These are phyloP conservation scores for Luperina nickerlii DNA, from an alignment of 2,888 invertebrate species.

Conservation along the genomic window DNA sequence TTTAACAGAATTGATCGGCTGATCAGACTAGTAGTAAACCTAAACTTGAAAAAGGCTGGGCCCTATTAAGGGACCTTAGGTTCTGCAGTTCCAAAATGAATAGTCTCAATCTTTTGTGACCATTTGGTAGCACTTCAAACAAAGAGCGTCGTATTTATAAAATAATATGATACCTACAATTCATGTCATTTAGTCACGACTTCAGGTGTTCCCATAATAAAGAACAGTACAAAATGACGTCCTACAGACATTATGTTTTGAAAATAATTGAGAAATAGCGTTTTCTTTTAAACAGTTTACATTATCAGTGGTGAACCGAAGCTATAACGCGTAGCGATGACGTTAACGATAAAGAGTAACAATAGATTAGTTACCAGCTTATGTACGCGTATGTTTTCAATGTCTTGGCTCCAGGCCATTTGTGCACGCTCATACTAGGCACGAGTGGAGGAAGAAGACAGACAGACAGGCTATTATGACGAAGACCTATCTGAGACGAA, in stretches of 20 bases:
- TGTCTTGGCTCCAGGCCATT: conserved; percentile 63
- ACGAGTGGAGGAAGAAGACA: conserved; percentile 17
- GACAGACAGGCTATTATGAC: conserved; percentile 32
- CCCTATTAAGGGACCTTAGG: neutral
- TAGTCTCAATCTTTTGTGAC: neutral
- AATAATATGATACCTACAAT: neutral
- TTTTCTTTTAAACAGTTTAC: conserved; percentile 49
- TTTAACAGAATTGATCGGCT: neutral
- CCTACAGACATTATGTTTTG: conserved; percentile 29
- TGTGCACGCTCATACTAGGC: conserved; percentile 32
- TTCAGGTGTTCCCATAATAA: conserved; percentile 25
- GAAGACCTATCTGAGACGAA: conserved; percentile 21
- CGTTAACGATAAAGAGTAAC: conserved; percentile 55
- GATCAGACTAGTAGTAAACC: neutral
- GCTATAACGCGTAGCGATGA: conserved; percentile 46
- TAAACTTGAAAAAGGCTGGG: neutral
- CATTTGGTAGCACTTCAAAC: neutral
- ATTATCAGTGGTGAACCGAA: conserved; percentile 34
- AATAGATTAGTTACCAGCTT: conserved; percentile 57
- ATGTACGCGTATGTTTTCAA: conserved; percentile 40
- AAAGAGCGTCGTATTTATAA: neutral
- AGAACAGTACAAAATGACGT: conserved; percentile 16
- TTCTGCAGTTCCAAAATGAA: neutral
- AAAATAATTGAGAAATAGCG: conserved; percentile 32
- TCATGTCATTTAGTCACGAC: neutral